These are phyloP conservation scores for Thalassoma bifasciatum DNA, from an alignment of 2,113 vertebrate genomes.

Conservation along the genomic window DNA sequence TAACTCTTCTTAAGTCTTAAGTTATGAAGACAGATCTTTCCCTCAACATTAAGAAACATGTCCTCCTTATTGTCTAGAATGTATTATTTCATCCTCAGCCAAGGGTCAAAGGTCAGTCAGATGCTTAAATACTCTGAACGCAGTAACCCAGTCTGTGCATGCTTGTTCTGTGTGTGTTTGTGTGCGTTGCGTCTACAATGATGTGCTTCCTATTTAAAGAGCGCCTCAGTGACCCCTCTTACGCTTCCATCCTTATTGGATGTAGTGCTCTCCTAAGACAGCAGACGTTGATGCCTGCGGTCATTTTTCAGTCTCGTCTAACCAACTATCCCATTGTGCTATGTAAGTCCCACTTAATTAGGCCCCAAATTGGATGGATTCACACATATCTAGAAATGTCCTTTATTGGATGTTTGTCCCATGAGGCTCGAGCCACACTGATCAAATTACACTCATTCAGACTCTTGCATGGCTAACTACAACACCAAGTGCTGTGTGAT, in stretches of 20 bases:
- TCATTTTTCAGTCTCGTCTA: constrained; percentile 69
- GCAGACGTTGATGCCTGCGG: constrained; percentile 62
- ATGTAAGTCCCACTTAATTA: constrained; percentile 80
- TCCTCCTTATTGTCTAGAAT: not conserved
- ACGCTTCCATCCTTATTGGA: constrained; percentile 74
- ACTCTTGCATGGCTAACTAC: constrained; percentile 41
- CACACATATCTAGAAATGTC: constrained; percentile 73
- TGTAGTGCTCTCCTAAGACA: constrained; percentile 67
- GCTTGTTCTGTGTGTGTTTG: no score
- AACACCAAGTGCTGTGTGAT: constrained; percentile 29
- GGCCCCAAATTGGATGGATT: constrained; percentile 78
- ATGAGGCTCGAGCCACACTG: constrained; percentile 62
- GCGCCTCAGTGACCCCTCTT: constrained; percentile 59
- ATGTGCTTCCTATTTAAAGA: constrained; percentile 46
- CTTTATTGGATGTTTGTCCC: constrained; percentile 76
- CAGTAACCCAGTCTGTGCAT: constrained; percentile 35
- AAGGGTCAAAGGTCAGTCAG: not conserved
- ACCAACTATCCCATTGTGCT: constrained; percentile 63
- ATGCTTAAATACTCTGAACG: no score
- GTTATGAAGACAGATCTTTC: not conserved
- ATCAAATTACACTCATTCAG: constrained; percentile 74
- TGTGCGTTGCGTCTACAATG: constrained; percentile 22
- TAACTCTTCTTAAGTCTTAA: no score
- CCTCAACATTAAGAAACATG: not conserved
- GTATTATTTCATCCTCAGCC: not conserved